Conservation (phyloP, 2,113 vertebrate genomes). For the Malaclemys terrapin region DNA sequence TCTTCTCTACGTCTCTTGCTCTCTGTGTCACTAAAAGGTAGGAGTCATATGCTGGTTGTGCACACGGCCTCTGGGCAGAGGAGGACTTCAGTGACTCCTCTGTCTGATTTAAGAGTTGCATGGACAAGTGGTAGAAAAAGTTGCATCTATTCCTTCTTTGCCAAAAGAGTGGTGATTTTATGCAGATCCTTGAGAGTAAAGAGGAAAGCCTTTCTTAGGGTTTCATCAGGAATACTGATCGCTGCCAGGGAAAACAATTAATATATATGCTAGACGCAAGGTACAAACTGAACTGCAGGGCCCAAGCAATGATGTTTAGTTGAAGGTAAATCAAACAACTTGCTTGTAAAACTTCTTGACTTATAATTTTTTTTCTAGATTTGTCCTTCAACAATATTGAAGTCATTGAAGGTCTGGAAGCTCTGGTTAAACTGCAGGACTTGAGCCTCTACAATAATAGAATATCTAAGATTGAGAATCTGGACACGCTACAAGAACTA, state of each 20-base stretch:
- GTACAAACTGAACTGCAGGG: neutral
- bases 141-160: neutral
- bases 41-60: neutral
- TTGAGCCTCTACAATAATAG: conserved; percentile 90
- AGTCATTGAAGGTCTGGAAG: conserved; percentile 88
- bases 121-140: neutral
- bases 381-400: conserved; percentile 95
- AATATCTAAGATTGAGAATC: conserved; percentile 89
- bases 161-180: neutral
- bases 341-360: neutral
- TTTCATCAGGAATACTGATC: neutral
- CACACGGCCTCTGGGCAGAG: neutral
- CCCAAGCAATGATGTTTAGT: neutral
- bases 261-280: neutral
- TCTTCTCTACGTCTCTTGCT: neutral
- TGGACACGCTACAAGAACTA: conserved; percentile 86
- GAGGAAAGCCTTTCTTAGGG: neutral
- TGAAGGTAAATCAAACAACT: neutral
- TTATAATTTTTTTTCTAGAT: conserved; percentile 78
- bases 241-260: neutral
- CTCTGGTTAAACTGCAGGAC: conserved; percentile 88
- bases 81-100: neutral
- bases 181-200: neutral
- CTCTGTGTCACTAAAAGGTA: neutral
- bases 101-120: neutral